Evolutionary conservation across 2,888 invertebrate species (phyloP), one percentile per base, ranked within the genome.

Genomic region (Rhagonycha lutea): DNA sequence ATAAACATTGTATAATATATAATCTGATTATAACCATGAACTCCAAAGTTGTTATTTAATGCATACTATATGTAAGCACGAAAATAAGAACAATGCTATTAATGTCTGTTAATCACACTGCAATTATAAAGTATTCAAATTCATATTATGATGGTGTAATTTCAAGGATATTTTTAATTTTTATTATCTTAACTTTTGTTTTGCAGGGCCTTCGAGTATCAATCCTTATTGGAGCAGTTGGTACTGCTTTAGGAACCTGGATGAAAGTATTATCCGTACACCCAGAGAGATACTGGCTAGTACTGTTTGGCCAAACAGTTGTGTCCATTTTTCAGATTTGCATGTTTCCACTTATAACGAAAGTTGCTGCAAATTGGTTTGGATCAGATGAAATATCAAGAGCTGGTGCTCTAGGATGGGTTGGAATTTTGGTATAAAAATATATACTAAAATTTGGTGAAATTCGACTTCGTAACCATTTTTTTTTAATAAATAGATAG

Each of bases 331-430:
- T 97, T 26, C 97, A 98, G 89, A 94, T 97, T 18, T 98, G 97
- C 89, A 94, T 98, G 73, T 89, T 98, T 62, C 96, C 96, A 81
- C 91, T 98, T 72, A 98, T 98, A 0, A 95, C 98, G 0, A 90
- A 94, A 70, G 89, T 98, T 80, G 98, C 98, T 0, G 97, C 98
- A 0, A 96, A 97, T 60, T 99, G 98, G 98, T 99, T 99, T 86
- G 97, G 98, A 4, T 94, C 96, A 0, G 93, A 96, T 84, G 96
- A 98, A 89, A 97, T 98, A 14, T 98, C 98, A 10, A 96, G 96
- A 0, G 99, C 99, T 0, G 98, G 98, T 89, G 96, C 98, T 84
- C 93, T 98, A 80, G 99, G 99, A 7, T 98, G 99, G 12, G 98
- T 99, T 87, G 99, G 99, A 18, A 98, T 47, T 47, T 47, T 47